These are phyloP conservation scores for Paralichthys olivaceus DNA, from an alignment of 2,113 vertebrate genomes.

Conservation along the genomic window DNA sequence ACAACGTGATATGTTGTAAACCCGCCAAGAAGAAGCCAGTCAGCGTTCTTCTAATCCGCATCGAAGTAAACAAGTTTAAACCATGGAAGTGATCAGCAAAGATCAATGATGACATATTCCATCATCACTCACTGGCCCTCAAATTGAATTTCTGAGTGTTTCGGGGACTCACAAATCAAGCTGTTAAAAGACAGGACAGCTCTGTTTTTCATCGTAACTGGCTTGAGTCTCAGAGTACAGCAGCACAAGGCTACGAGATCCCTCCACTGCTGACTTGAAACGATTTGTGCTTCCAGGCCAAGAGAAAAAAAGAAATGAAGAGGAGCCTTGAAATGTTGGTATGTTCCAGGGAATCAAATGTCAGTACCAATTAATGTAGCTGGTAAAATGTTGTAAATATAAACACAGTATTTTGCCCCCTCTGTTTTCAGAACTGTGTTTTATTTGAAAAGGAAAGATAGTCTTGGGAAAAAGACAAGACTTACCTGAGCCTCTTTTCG, in stretches of 20 bases:
- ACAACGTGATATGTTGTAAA: not conserved
- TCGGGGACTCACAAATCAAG: conserved; percentile 12
- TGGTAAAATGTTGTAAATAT: not conserved
- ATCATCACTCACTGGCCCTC: conserved; percentile 1
- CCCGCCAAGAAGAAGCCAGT: not conserved
- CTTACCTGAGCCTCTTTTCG: conserved; percentile 98
- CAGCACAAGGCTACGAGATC: conserved; percentile 3
- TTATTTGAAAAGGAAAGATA: not conserved
- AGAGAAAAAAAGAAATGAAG: conserved; percentile 1
- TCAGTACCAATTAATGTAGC: not conserved
- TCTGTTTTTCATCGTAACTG: conserved; percentile 19
- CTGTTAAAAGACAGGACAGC: conserved; percentile 16
- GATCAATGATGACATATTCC: not conserved
- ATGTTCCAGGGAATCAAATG: not conserved
- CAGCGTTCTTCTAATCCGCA: not conserved
- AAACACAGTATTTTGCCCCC: not conserved
- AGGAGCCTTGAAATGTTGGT: not conserved
- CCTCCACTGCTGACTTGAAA: conserved; percentile 13
- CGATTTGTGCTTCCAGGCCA: not conserved
- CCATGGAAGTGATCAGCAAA: conserved; percentile 6
- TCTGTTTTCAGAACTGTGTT: not conserved
- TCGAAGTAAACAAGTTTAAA: not conserved
- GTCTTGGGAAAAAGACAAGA: conserved; percentile 8
- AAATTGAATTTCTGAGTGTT: conserved; percentile 4
- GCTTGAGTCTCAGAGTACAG: not conserved